phyloP scores from a whole-genome alignment of 2,888 invertebrate genomes.

The Idaea biselata region DNA sequence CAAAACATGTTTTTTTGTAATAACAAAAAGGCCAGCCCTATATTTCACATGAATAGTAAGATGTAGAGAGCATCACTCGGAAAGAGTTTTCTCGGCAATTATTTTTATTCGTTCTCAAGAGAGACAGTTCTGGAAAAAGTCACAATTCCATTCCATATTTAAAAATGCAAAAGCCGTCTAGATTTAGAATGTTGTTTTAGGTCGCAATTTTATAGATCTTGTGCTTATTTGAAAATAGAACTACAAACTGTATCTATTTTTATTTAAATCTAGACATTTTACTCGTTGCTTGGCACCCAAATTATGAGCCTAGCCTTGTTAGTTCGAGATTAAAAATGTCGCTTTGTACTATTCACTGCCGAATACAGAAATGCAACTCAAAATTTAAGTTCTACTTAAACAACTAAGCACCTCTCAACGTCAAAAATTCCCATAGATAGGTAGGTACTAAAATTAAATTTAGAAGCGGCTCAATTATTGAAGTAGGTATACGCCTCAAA shows the following conservation, averaged over 20 bases:
- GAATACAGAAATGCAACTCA: too few relatives aligned
- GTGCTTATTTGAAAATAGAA: neutral
- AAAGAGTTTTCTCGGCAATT: slow-evolving; percentile 45
- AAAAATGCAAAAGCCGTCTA: slow-evolving; percentile 37
- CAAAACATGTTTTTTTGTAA: neutral
- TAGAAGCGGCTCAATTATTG: too few relatives aligned
- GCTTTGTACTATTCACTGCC: too few relatives aligned
- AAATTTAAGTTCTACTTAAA: too few relatives aligned
- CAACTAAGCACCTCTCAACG: too few relatives aligned
- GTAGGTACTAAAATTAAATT: too few relatives aligned
- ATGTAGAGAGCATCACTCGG: slow-evolving; percentile 55
- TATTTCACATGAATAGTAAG: slow-evolving; percentile 60
- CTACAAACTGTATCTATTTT: neutral
- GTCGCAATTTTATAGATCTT: neutral
- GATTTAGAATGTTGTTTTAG: neutral
- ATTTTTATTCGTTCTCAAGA: slow-evolving; percentile 64
- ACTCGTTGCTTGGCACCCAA: too few relatives aligned
- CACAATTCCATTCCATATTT: slow-evolving; percentile 23
- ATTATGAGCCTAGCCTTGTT: too few relatives aligned
- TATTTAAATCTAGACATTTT: too few relatives aligned
- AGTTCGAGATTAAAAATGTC: too few relatives aligned
- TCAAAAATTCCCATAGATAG: too few relatives aligned
- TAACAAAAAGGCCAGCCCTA: slow-evolving; percentile 45
- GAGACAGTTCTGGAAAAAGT: slow-evolving; percentile 28
- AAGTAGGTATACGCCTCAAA: too few relatives aligned